Evolutionary conservation across 2,888 invertebrate genomes (phyloP), one percentile per base, ranked within the genome.

Genomic region (Sphaerophoria rueppellii): DNA sequence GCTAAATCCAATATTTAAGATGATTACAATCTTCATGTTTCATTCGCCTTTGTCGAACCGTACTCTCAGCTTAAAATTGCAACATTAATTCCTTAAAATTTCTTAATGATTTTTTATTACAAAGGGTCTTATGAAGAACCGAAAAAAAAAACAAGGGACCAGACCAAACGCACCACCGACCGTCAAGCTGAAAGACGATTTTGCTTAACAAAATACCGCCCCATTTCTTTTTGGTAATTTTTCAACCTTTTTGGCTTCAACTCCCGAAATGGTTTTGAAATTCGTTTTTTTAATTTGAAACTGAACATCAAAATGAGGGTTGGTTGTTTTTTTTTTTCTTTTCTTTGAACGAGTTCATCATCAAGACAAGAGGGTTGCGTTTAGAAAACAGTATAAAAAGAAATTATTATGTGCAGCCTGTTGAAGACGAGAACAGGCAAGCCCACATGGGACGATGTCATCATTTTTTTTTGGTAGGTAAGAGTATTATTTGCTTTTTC

Each of bases 241-340:
- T 46, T 37, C 16, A 70, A 70, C 76, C 70, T 61, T 75, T 73
- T 43, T 69, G 32, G 11, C 43, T 69, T 40, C 24, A 6, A 40
- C 57, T 48, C 60, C 52, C n/a, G 58, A 71, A 81, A 76, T 71
- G 65, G 65, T 55, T 81, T 76, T 14, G 71, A 71, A 81, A 24
- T 24, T 24, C 24, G 24, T 24, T 24, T 24, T 71, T 76, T 75
- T 75, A 52, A 75, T 81, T 75, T 71, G 43, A 76, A 81, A 81
- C 54, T 55, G 24, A 75, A 78, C 65, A 55, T 55, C 40, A 52
- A 67, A 65, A 75, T 81, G 75, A 81, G 81, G 81, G 81, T 81
- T 75, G 81, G 12, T 57, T 35, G 16, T 43, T 60, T 11, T 4
- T 2, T 6, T 37, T 50, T 54, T 24, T 24, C 24, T 50, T 54